Evolutionary conservation across 1,140 invertebrate species (phyloP).

Genomic region (Ostrea edulis): DNA sequence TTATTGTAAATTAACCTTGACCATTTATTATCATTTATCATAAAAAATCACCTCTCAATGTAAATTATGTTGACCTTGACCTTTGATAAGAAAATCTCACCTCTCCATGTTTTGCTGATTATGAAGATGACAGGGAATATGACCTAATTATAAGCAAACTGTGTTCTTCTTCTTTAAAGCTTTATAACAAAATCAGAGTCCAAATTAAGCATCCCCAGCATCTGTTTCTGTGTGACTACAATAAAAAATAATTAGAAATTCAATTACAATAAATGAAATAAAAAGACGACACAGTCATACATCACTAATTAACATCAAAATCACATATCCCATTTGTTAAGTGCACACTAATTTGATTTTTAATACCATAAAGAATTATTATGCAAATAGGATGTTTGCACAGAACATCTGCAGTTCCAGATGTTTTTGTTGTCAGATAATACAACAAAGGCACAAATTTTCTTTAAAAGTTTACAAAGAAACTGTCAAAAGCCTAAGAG

Average conservation of each 20-base stretch:
- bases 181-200: neutral
- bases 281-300: neutral
- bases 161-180: neutral
- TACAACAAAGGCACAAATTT: neutral
- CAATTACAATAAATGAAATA: constrained; percentile 24
- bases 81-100: constrained; percentile 8
- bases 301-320: constrained; percentile 36
- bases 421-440: neutral
- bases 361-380: constrained; percentile 40
- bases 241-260: constrained; percentile 26
- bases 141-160: neutral
- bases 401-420: neutral
- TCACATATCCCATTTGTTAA: constrained; percentile 30
- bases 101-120: neutral
- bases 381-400: constrained; percentile 10
- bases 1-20: neutral
- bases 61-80: neutral
- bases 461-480: neutral
- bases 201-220: neutral
- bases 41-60: too few species aligned
- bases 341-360: constrained; percentile 39
- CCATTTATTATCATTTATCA: too few species aligned
- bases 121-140: neutral
- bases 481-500: neutral
- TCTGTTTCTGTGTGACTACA: neutral